Evolutionary conservation across 2,113 vertebrate species (phyloP).

Genomic region (Colius striatus): DNA sequence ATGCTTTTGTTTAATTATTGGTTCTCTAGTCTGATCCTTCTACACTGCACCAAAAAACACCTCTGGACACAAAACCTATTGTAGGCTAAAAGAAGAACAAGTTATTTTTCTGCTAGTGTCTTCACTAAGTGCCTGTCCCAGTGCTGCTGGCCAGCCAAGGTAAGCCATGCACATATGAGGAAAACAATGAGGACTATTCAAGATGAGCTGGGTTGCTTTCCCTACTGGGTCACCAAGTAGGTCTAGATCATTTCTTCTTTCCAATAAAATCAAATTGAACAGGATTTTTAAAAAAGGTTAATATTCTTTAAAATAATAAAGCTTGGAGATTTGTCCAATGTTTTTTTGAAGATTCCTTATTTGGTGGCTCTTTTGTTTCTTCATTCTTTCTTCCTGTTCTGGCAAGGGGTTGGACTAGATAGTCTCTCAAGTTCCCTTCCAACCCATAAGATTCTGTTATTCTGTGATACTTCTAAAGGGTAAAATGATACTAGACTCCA

Average conservation of each 20-base stretch:
- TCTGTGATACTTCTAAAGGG: too few species aligned
- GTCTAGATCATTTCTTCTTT: neutral
- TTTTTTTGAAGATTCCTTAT: neutral
- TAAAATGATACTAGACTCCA: too few species aligned
- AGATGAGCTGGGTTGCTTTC: neutral
- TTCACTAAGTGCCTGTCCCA: neutral
- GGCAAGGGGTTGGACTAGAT: neutral
- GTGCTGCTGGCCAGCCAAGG: neutral
- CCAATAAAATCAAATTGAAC: conserved; percentile 25
- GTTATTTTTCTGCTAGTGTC: neutral
- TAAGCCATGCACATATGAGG: neutral
- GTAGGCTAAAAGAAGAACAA: neutral
- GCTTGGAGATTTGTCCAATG: neutral
- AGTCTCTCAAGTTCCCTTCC: too few species aligned
- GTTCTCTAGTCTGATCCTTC: neutral
- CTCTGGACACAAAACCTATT: fast-evolving
- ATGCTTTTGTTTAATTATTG: neutral
- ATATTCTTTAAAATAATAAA: conserved; percentile 6
- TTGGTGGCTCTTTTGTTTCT: neutral
- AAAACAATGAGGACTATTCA: conserved; percentile 6
- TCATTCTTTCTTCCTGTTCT: neutral
- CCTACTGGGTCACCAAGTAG: neutral
- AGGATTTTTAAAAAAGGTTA: neutral
- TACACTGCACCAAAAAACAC: neutral
- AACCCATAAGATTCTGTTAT: too few species aligned